Evolutionary conservation across 1,140 invertebrate genomes (phyloP).

Genomic region (Dreissena polymorpha): DNA sequence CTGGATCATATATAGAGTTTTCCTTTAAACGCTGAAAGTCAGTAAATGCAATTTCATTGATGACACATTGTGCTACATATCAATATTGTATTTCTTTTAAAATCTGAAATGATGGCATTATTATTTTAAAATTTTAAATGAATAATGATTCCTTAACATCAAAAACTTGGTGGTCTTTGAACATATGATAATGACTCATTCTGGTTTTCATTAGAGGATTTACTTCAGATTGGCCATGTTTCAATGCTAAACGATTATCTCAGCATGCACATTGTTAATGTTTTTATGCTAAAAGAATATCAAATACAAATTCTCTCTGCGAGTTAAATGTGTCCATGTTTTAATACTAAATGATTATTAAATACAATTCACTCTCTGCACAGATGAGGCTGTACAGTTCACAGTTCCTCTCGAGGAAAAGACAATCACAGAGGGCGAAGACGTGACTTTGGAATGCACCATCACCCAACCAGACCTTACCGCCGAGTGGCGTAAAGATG

Average conservation of each 20-base stretch:
- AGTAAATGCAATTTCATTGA: no score
- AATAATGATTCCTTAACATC: neutral
- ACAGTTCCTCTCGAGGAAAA: conserved; percentile 87
- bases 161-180: neutral
- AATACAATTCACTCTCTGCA: neutral
- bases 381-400: conserved; percentile 75
- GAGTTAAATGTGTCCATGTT: no score
- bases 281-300: no score
- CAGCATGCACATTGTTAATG: no score
- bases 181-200: neutral
- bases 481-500: conserved; percentile 93
- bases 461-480: conserved; percentile 87
- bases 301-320: neutral
- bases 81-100: no score
- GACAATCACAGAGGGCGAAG: conserved; percentile 89
- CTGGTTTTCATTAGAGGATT: neutral
- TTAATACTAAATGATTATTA: no score
- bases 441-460: conserved; percentile 83
- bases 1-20: no score
- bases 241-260: no score
- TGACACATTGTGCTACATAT: no score
- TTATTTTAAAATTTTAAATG: no score
- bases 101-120: no score
- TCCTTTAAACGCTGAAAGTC: no score
- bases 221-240: neutral